Evolutionary conservation across 2,888 invertebrate genomes (phyloP).

Genomic region (Hydroisotoma schaefferi): DNA sequence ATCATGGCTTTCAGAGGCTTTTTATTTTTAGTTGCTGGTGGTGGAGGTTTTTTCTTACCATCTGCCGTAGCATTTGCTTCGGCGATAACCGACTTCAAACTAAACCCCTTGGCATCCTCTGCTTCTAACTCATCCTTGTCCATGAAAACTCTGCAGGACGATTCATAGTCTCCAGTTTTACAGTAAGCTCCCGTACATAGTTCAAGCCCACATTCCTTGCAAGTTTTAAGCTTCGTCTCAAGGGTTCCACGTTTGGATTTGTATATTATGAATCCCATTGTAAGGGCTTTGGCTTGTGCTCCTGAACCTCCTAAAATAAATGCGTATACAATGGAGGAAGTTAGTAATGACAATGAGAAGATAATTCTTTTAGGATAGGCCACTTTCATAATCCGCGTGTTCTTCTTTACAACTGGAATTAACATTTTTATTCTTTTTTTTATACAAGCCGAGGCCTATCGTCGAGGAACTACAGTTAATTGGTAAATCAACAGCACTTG

Average conservation of each 20-base stretch:
- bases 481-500: too few relatives aligned
- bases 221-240: conserved; percentile 56
- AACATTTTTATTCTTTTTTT: too few relatives aligned
- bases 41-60: background rate
- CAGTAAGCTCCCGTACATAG: conserved; percentile 65
- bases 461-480: too few relatives aligned
- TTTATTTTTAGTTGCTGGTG: background rate
- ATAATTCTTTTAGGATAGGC: too few relatives aligned
- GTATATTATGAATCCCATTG: conserved; percentile 57
- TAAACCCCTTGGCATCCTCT: conserved; percentile 42
- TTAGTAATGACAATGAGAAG: too few relatives aligned
- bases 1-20: conserved; percentile 1
- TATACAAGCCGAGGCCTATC: too few relatives aligned
- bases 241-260: conserved; percentile 67
- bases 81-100: conserved; percentile 1
- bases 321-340: too few relatives aligned
- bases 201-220: conserved; percentile 77
- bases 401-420: too few relatives aligned
- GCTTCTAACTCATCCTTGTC: conserved; percentile 49
- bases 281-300: conserved; percentile 16
- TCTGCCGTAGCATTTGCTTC: conserved; percentile 2
- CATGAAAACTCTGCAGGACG: conserved; percentile 54
- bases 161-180: conserved; percentile 59
- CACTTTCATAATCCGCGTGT: too few relatives aligned
- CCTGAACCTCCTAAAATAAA: too few relatives aligned